Evolutionary conservation across 2,888 invertebrate species (phyloP).

Genomic region (Quadroppia sp.): DNA sequence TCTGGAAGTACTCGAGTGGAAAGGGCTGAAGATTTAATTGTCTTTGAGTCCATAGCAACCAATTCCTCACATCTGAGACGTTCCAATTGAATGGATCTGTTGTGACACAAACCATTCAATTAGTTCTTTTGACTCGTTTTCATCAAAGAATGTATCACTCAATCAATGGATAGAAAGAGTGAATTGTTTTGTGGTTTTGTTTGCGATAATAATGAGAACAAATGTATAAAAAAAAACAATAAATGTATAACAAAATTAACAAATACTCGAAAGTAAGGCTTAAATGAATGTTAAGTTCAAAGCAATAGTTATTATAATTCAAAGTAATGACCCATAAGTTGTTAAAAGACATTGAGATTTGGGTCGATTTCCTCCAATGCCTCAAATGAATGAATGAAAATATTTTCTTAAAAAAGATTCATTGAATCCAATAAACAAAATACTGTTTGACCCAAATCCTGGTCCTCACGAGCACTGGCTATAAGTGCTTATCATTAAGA

Average conservation of each 20-base stretch:
- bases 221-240: background rate
- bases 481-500: constrained; percentile 5
- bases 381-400: background rate
- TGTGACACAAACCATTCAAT: background rate
- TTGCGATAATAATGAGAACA: background rate
- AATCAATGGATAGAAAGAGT: background rate
- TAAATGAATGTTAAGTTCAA: constrained; percentile 24
- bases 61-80: constrained; percentile 74
- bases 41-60: constrained; percentile 80
- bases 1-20: constrained; percentile 59
- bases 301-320: background rate
- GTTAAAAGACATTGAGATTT: constrained; percentile 28
- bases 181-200: background rate
- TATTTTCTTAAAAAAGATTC: background rate
- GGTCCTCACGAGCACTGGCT: background rate
- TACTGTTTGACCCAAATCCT: constrained; percentile 30
- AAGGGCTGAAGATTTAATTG: constrained; percentile 67
- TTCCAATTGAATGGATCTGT: constrained; percentile 85
- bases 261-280: constrained; percentile 19
- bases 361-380: constrained; percentile 24
- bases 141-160: background rate
- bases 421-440: constrained; percentile 28
- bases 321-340: constrained; percentile 37
- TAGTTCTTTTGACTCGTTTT: background rate
- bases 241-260: background rate